phyloP scores from a whole-genome alignment of 2,797 vertebrate species.

The Tolypeutes matacus region DNA sequence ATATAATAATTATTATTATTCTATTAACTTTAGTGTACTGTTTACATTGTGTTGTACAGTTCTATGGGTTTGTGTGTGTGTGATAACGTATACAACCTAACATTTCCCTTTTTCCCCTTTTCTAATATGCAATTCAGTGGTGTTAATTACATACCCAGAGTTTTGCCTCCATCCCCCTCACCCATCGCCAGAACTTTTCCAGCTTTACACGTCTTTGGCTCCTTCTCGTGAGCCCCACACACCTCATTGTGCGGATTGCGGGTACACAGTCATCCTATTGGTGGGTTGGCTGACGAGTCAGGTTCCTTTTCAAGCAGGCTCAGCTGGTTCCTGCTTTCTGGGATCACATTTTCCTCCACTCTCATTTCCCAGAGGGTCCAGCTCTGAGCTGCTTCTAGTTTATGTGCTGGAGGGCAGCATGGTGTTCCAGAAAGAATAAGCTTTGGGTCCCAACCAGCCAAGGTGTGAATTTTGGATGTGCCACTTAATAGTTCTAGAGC shows the following conservation, averaged over 20 bases:
- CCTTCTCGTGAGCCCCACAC: not conserved
- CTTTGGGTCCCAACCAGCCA: not conserved
- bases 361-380: not conserved
- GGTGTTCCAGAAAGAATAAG: not conserved
- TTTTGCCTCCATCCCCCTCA: no score
- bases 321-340: not conserved
- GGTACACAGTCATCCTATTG: not conserved
- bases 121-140: no score
- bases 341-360: not conserved
- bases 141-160: no score
- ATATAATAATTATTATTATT: no score
- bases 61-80: no score
- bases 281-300: fast-evolving
- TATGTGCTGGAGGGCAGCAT: not conserved
- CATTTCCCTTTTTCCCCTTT: no score
- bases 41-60: no score
- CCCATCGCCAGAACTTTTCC: no score
- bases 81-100: no score
- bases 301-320: not conserved
- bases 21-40: no score
- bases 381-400: not conserved
- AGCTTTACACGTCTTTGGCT: not conserved
- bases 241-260: not conserved
- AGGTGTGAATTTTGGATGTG: not conserved
- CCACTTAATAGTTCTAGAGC: not conserved